Base-by-base conservation (phyloP, 2,888 invertebrate genomes). In the Agriopis marginaria region DNA sequence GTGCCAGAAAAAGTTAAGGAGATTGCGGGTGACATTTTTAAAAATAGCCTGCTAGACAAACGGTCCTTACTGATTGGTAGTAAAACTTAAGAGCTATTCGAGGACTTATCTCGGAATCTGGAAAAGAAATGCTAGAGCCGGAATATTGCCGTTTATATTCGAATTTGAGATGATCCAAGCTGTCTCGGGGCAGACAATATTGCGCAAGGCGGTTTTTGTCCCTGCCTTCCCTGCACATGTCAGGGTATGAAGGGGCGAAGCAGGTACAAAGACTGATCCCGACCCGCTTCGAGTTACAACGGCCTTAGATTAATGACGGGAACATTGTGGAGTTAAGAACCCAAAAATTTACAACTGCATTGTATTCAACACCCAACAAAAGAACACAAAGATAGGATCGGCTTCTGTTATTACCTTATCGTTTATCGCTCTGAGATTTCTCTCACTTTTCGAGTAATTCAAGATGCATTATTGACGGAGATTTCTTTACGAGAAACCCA, bases 261-360 rank as follows among this genome's bases (percentile, higher is more conserved):
- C 93, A 93, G 93, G 93, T 93, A 92, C 91, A 91, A 92, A 89
- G 86, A 81, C 66, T 70, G 70, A 66, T 81, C 82, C 88, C 85
- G 83, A 87, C 89, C 92, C 88, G 91, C 83, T 86, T 93, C 92
- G 83, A 89, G 90, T 93, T 92, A 90, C 93, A 89, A 87, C 90
- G 89, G 90, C 87, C 88, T 89, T 89, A 92, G 90, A 93, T 92
- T 92, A 91, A 92, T 90, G 92, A 87, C 90, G 91, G 88, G 91
- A 92, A 91, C 89, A 90, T 91, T 90, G 91, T 89, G 88, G 89
- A 92, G 91, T 92, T 92, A 90, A 93, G 92, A 92, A 89, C 92
- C 92, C 91, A 92, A 93, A 92, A 92, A 93, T 92, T 93, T 92
- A 93, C 93, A 93, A 93, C 92, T 92, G 89, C 89, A 92, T 94